These are phyloP conservation scores for Sinocyclocheilus anshuiensis DNA, from an alignment of 2,113 vertebrate species.

Conservation along the genomic window DNA sequence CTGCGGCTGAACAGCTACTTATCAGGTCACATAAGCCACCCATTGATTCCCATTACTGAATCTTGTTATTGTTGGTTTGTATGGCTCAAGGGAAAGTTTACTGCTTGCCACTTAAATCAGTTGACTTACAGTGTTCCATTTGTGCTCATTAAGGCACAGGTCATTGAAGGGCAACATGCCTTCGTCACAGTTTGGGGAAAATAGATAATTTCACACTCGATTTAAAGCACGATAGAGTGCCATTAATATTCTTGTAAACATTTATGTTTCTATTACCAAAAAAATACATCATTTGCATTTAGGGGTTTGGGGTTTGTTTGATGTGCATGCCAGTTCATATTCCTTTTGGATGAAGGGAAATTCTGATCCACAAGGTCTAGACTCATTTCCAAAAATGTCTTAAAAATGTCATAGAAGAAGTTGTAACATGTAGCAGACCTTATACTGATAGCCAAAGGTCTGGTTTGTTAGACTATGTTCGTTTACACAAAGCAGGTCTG, in stretches of 20 bases:
- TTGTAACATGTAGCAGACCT: neutral
- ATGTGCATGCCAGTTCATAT: neutral
- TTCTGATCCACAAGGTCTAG: neutral
- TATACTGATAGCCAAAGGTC: conserved; percentile 1
- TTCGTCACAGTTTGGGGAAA: neutral
- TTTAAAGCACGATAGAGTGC: conserved; percentile 12
- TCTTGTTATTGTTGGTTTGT: conserved; percentile 52
- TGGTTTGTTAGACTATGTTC: neutral
- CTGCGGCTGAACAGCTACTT: conserved; percentile 40
- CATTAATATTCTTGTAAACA: conserved; percentile 22
- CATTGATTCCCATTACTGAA: conserved; percentile 58
- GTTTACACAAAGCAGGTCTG: conserved; percentile 17
- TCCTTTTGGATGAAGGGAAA: neutral
- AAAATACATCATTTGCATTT: neutral
- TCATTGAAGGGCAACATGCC: conserved; percentile 43
- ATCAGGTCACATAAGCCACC: conserved; percentile 46
- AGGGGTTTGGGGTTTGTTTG: neutral
- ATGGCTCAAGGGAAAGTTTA: conserved; percentile 53
- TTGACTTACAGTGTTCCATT: conserved; percentile 53
- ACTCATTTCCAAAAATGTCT: neutral
- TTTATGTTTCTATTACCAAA: neutral
- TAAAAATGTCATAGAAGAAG: neutral
- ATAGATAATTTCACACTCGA: conserved; percentile 33
- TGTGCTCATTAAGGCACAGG: conserved; percentile 46
- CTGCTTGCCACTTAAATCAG: conserved; percentile 52